Evolutionary conservation across 2,888 invertebrate species (phyloP), one percentile per base, ranked within the genome.

Genomic region (Ctena decussata): DNA sequence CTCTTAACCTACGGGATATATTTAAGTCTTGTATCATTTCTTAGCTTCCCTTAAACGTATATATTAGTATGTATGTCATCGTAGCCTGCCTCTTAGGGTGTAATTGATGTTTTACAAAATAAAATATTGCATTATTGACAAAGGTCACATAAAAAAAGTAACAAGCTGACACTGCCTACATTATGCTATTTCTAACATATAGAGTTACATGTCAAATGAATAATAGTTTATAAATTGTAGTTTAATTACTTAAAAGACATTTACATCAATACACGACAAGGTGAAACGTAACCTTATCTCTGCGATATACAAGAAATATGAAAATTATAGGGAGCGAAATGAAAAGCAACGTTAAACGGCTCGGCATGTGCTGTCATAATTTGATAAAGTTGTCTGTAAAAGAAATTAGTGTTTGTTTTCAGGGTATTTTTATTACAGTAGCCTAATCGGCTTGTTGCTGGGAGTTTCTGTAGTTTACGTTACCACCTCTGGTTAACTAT

Each of bases 71-170:
- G n/a, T n/a, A n/a, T n/a, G n/a, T n/a, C n/a, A n/a, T n/a, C n/a
- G n/a, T n/a, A n/a, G n/a, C n/a, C n/a, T n/a, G 35, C 65, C 65
- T 6, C 65, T n/a, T 65, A n/a, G 15, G 65, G 35, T 27, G 65
- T 65, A 65, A 65, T 65, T n/a, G 3, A 65, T 65, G 65, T 65
- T 65, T 65, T 65, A 65, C 65, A 65, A 35, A 65, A 65, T 65
- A 65, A 65, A 65, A 30, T 35, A 65, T 65, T 65, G 21, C 65
- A 35, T 35, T 65, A 65, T 65, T 65, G 32, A 65, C 65, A 65
- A 65, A 65, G 65, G 65, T 65, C 65, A 30, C 21, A n/a, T 6
- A 21, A 8, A 65, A 65, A 65, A 65, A 65, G 65, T 30, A 65
- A 35, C 65, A 32, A 65, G 65, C 1, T 5, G 11, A 18, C 21